Evolutionary conservation across 2,888 invertebrate species (phyloP).

Genomic region (Troglohyphantes excavatus): DNA sequence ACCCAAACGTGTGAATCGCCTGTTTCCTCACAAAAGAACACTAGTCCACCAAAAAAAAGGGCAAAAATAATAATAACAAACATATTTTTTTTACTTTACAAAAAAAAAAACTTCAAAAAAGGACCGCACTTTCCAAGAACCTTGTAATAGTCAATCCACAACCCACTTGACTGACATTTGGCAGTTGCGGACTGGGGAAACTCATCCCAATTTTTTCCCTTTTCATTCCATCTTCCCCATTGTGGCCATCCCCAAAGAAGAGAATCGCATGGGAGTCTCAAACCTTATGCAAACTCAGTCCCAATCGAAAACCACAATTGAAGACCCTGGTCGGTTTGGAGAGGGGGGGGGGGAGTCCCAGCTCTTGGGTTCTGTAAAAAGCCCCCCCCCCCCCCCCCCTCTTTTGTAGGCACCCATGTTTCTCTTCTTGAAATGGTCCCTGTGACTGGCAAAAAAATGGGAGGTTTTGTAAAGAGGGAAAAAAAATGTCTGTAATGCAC

Average conservation of each 20-base stretch:
- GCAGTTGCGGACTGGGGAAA: slow-evolving; percentile 68
- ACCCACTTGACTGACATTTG: slow-evolving; percentile 77
- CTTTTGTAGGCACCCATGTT: slow-evolving; percentile 68
- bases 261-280: slow-evolving; percentile 17
- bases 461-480: slow-evolving; percentile 3
- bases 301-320: slow-evolving; percentile 73
- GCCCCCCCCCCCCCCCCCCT: slow-evolving; percentile 2
- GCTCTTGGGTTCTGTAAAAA: slow-evolving; percentile 18
- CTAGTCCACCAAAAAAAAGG: not conserved
- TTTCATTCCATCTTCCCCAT: not conserved
- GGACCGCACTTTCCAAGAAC: slow-evolving; percentile 61
- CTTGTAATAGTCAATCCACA: slow-evolving; percentile 76
- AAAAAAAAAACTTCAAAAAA: slow-evolving; percentile 24
- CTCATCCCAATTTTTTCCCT: slow-evolving; percentile 36
- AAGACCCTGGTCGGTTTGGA: slow-evolving; percentile 21
- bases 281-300: slow-evolving; percentile 70
- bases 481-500: slow-evolving; percentile 20
- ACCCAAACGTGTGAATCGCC: not conserved
- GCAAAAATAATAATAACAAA: not conserved
- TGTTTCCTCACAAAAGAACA: not conserved
- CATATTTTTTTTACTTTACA: not conserved
- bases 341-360: not conserved
- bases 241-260: slow-evolving; percentile 63
- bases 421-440: slow-evolving; percentile 70
- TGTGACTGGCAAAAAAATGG: slow-evolving; percentile 32